Evolutionary conservation across 1,140 invertebrate genomes (phyloP).

Genomic region (Eurosta solidaginis): DNA sequence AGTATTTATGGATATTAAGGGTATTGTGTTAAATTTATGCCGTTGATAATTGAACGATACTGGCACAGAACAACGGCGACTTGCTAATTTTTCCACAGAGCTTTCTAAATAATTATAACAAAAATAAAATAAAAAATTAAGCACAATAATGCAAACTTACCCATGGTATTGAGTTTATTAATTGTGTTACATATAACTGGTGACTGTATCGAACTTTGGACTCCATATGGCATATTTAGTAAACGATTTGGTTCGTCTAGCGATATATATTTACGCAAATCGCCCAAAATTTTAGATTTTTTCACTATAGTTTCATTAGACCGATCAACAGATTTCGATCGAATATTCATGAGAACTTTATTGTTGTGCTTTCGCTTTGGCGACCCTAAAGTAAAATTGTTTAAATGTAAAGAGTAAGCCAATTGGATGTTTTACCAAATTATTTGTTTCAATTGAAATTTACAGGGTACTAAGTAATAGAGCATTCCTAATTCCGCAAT

Average conservation of each 20-base stretch:
- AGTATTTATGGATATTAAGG: background rate
- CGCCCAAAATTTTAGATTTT: conserved; percentile 30
- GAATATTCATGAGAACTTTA: conserved; percentile 15
- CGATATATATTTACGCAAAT: conserved; percentile 32
- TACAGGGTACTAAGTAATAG: too few species aligned
- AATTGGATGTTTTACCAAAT: background rate
- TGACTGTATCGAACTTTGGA: background rate
- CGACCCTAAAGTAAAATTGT: background rate
- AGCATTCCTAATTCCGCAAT: too few species aligned
- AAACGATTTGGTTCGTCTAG: conserved; percentile 21
- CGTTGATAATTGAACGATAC: conserved; percentile 28
- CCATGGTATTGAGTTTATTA: background rate
- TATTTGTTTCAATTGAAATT: too few species aligned
- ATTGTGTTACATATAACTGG: too few species aligned
- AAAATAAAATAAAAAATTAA: background rate
- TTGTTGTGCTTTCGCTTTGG: background rate
- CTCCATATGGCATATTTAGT: background rate
- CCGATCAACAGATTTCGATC: conserved; percentile 49
- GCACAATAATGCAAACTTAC: background rate
- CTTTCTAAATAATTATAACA: background rate
- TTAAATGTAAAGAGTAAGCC: background rate
- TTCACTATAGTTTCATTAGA: conserved; percentile 38
- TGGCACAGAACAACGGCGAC: conserved; percentile 33
- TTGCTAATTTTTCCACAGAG: background rate
- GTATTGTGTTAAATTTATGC: background rate